Percentiles rank a stretch among this genome's conserved stretches.
phyloP scores from a whole-genome alignment of 1,140 invertebrate species.

The Plectus sambesii region DNA sequence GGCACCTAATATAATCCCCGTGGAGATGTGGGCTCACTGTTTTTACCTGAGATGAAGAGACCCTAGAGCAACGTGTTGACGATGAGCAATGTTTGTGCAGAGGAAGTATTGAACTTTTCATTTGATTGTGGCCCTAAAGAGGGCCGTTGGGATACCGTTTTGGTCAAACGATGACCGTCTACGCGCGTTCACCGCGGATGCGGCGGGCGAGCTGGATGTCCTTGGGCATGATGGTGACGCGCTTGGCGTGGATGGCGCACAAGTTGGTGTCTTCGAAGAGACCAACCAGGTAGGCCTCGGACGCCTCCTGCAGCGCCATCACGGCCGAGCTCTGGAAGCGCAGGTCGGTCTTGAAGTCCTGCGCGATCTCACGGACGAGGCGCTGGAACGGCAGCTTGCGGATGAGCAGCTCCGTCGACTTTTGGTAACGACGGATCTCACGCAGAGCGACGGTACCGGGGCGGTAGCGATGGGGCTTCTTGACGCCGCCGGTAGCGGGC shows the following conservation, averaged over 20 bases:
- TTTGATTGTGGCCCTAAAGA: too few species aligned
- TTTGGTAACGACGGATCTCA: slow-evolving; percentile 52
- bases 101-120: too few species aligned
- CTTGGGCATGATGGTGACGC: slow-evolving; percentile 90
- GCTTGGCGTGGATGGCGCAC: slow-evolving; percentile 83
- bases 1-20: too few species aligned
- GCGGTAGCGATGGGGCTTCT: slow-evolving; percentile 59
- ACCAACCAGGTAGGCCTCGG: slow-evolving; percentile 73
- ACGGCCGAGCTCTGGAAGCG: slow-evolving; percentile 69
- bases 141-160: too few species aligned
- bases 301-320: slow-evolving; percentile 71
- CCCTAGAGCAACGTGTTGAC: too few species aligned
- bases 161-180: slow-evolving; percentile 49
- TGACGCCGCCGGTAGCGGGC: slow-evolving; percentile 62
- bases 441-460: slow-evolving; percentile 49
- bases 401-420: slow-evolving; percentile 63
- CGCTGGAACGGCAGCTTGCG: slow-evolving; percentile 52
- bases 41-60: too few species aligned
- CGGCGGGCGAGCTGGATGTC: slow-evolving; percentile 77
- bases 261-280: slow-evolving; percentile 82
- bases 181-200: slow-evolving; percentile 55
- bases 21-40: too few species aligned
- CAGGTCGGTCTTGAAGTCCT: slow-evolving; percentile 65
- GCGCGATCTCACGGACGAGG: slow-evolving; percentile 63
- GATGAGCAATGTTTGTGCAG: too few species aligned